Base-by-base conservation (phyloP, 1,140 invertebrate species). In the Rhynchophorus ferrugineus region DNA sequence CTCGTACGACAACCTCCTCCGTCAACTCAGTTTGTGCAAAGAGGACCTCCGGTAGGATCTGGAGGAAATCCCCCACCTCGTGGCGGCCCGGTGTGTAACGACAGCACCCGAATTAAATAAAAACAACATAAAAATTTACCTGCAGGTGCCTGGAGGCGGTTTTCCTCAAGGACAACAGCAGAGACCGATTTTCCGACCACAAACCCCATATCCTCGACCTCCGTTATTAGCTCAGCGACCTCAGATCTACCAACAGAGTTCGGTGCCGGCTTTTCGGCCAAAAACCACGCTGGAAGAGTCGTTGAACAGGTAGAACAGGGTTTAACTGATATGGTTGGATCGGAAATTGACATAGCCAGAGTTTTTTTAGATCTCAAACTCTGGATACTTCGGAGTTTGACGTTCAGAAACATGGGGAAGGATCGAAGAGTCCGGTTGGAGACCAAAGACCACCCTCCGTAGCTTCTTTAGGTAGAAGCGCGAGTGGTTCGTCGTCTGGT, bases 241-340 rank as follows among this genome's bases (percentile, higher is more conserved):
- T n/a, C 60, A 60, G 13, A 41, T 67, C 14, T 59, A 59, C 39
- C 65, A 64, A 22, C 65, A 65, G 55, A 59, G 59, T 45, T 57
- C 62, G 1, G 58, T 57, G 17, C 60, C 63, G 3, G 44, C 43
- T 16, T 55, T 50, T 41, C 54, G 54, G 33, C 58, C 47, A 19
- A 56, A 44, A 38, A 55, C 55, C 11, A 44, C 43, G 9, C 18
- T 56, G 11, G 46, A 61, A 24, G 56, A 56, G 20, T 8, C 38
- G 17, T 47, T 57, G 7, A 44, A 37, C 20, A 63, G 58, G 57
- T 57, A 54, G 24, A 11, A 6, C 24, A 29, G 5, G 24, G 24
- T 29, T 29, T 11, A 29, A 29, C 11, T 29, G 5, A 29, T 11
- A 5, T 11, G 11, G 11, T 29, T 11, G 11, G 11, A 29, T 29